Conservation (phyloP, 2,113 vertebrate species). For the Rhinolophus ferrumequinum region DNA sequence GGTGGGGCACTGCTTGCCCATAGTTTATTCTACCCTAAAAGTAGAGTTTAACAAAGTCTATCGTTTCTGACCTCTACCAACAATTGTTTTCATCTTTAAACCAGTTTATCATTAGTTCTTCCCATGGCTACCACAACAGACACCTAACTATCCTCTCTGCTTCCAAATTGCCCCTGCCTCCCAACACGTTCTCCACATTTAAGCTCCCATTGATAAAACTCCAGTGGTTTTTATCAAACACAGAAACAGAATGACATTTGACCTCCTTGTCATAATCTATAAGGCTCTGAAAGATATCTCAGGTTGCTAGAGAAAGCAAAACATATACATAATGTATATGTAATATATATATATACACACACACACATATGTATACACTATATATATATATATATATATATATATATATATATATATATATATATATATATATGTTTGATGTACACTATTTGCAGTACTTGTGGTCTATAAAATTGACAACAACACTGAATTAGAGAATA, state of each 20-base stretch:
- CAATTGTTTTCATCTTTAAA: background rate
- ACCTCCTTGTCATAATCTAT: background rate
- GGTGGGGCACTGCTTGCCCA: background rate
- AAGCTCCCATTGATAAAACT: background rate
- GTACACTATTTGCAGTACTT: background rate
- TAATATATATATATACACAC: background rate
- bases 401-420: background rate
- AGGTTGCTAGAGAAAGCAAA: background rate
- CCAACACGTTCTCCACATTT: background rate
- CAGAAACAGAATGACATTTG: background rate
- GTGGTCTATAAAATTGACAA: background rate
- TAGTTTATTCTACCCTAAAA: background rate
- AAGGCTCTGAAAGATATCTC: background rate
- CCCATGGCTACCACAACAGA: background rate
- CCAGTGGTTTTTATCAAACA: background rate
- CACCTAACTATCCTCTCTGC: background rate
- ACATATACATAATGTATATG: no score
- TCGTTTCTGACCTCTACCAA: background rate
- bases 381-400: background rate
- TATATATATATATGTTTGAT: background rate
- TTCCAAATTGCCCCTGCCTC: background rate
- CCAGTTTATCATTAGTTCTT: background rate
- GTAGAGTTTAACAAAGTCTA: background rate
- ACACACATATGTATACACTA: background rate
- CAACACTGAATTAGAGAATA: background rate